These are phyloP conservation scores for Boleophthalmus pectinirostris DNA, from an alignment of 2,113 vertebrate genomes.

Conservation along the genomic window DNA sequence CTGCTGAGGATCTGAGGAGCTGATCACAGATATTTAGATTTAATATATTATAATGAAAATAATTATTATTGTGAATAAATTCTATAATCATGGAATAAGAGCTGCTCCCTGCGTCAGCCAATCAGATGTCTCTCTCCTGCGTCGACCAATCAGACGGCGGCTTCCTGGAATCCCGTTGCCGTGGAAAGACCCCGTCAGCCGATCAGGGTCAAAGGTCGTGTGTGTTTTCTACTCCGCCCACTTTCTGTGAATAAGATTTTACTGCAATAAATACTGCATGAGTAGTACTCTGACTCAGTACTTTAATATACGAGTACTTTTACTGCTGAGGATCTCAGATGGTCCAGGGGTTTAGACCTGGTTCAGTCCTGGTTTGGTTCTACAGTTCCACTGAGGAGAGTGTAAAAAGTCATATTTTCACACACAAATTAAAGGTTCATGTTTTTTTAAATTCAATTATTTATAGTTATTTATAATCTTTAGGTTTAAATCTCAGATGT, in stretches of 20 bases:
- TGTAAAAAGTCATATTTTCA: too few species aligned
- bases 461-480: too few species aligned
- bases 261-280: conserved; percentile 3
- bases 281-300: neutral
- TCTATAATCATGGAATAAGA: neutral
- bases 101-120: conserved; percentile 1
- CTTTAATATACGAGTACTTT: neutral
- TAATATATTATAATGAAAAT: neutral
- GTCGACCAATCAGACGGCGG: conserved; percentile 1
- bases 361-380: too few species aligned
- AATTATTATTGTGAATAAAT: neutral
- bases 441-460: too few species aligned
- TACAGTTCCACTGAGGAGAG: too few species aligned
- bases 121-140: neutral
- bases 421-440: too few species aligned
- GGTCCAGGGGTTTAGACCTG: too few species aligned
- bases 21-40: neutral
- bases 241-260: neutral
- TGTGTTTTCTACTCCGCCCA: neutral
- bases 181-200: neutral
- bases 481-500: too few species aligned
- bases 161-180: neutral
- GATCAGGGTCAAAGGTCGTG: conserved; percentile 8
- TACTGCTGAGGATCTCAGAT: neutral
- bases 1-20: neutral